Evolutionary conservation across 2,797 vertebrate genomes (phyloP).

Genomic region (Microcaecilia unicolor): DNA sequence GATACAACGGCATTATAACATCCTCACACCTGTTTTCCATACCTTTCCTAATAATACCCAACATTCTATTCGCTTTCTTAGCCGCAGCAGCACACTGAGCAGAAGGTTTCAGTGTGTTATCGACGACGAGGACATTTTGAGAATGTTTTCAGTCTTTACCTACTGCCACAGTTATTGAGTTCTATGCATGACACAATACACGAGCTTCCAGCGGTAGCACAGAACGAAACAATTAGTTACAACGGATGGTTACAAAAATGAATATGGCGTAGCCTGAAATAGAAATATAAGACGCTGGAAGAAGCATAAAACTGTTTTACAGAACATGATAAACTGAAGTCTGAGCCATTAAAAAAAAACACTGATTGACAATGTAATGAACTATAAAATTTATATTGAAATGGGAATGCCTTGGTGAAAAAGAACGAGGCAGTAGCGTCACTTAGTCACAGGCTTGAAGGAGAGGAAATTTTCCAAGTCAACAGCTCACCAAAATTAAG

Average conservation of each 20-base stretch:
- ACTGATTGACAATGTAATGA: slow-evolving; percentile 58
- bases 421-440: slow-evolving; percentile 19
- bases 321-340: slow-evolving; percentile 45
- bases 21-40: too few species aligned
- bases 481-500: slow-evolving; percentile 40
- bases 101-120: too few species aligned
- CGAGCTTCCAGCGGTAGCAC: too few species aligned
- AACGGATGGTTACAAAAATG: slow-evolving; percentile 38
- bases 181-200: too few species aligned
- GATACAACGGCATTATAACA: too few species aligned
- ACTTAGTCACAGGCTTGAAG: slow-evolving; percentile 20
- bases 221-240: too few species aligned
- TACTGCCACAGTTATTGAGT: too few species aligned
- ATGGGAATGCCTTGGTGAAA: slow-evolving; percentile 35
- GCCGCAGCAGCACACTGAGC: too few species aligned
- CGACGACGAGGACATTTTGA: too few species aligned
- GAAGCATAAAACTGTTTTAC: slow-evolving; percentile 31
- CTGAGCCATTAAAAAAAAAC: slow-evolving; percentile 19
- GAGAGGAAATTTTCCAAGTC: slow-evolving; percentile 33
- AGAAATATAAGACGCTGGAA: slow-evolving; percentile 35
- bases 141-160: too few species aligned
- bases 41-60: too few species aligned
- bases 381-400: slow-evolving; percentile 52
- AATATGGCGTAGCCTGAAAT: slow-evolving; percentile 35
- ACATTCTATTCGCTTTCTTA: too few species aligned